Conservation (phyloP, 2,888 invertebrate species). For the Drosophila borealis region DNA sequence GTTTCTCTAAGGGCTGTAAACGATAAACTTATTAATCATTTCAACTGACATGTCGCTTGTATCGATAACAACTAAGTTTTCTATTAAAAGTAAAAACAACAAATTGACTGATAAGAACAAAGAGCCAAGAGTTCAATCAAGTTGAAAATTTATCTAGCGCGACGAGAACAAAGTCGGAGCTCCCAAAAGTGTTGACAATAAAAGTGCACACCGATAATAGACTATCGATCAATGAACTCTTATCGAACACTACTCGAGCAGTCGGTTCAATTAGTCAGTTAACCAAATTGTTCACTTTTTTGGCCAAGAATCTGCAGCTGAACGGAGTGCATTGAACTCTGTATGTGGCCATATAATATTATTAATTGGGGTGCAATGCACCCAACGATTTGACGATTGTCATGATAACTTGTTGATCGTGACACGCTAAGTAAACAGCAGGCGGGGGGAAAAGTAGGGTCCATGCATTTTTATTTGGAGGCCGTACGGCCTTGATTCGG, state of each 20-base stretch:
- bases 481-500: constrained; percentile 46
- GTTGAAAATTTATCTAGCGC: constrained; percentile 25
- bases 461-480: constrained; percentile 13
- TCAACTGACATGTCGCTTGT: background rate
- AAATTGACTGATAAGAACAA: constrained; percentile 38
- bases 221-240: constrained; percentile 43
- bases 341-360: constrained; percentile 22
- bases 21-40: background rate
- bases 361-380: constrained; percentile 46
- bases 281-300: constrained; percentile 31
- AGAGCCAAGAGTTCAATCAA: constrained; percentile 30
- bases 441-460: background rate
- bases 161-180: constrained; percentile 12
- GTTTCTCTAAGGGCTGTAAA: background rate
- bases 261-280: constrained; percentile 8
- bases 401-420: constrained; percentile 49
- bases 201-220: constrained; percentile 34
- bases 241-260: constrained; percentile 25
- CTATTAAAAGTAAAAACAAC: constrained; percentile 2
- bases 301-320: constrained; percentile 33
- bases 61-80: constrained; percentile 4
- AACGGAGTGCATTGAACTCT: constrained; percentile 41
- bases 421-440: constrained; percentile 48
- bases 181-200: constrained; percentile 22
- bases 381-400: constrained; percentile 37